These are phyloP conservation scores for Coryphaenoides rupestris DNA, from an alignment of 2,113 vertebrate species.

Conservation along the genomic window DNA sequence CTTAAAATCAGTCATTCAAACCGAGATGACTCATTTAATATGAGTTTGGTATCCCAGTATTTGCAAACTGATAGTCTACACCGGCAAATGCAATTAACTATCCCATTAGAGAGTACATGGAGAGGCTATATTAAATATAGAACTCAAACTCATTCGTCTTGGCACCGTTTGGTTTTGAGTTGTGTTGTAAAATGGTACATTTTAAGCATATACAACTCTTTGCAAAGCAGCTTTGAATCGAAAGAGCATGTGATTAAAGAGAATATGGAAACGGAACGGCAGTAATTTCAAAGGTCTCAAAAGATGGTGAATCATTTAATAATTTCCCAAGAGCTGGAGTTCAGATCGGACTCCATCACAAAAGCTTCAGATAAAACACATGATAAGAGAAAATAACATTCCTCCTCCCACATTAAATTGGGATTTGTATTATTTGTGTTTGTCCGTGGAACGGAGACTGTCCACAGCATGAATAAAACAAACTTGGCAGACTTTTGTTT, in stretches of 20 bases:
- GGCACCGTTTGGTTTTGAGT: slow-evolving; percentile 47
- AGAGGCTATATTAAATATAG: slow-evolving; percentile 34
- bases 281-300: slow-evolving; percentile 48
- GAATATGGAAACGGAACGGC: slow-evolving; percentile 56
- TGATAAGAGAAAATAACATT: slow-evolving; percentile 7
- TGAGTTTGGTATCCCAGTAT: slow-evolving; percentile 25
- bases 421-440: slow-evolving; percentile 45
- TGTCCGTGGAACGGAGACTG: slow-evolving; percentile 31
- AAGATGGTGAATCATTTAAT: slow-evolving; percentile 62
- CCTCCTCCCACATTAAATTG: slow-evolving; percentile 16
- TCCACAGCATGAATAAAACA: slow-evolving; percentile 59
- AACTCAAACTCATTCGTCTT: slow-evolving; percentile 44
- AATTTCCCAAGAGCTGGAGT: slow-evolving; percentile 27
- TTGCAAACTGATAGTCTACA: slow-evolving; percentile 37
- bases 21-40: slow-evolving; percentile 9
- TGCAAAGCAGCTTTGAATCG: slow-evolving; percentile 50
- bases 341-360: slow-evolving; percentile 43
- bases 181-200: slow-evolving; percentile 35
- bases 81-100: slow-evolving; percentile 27
- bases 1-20: slow-evolving; percentile 26
- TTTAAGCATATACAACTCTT: slow-evolving; percentile 40
- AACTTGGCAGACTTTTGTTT: slow-evolving; percentile 56
- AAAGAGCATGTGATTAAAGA: slow-evolving; percentile 60
- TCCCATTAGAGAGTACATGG: slow-evolving; percentile 31
- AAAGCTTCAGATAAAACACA: slow-evolving; percentile 28